Evolutionary conservation across 2,113 vertebrate genomes (phyloP).

Genomic region (Sphyrna mokarran): DNA sequence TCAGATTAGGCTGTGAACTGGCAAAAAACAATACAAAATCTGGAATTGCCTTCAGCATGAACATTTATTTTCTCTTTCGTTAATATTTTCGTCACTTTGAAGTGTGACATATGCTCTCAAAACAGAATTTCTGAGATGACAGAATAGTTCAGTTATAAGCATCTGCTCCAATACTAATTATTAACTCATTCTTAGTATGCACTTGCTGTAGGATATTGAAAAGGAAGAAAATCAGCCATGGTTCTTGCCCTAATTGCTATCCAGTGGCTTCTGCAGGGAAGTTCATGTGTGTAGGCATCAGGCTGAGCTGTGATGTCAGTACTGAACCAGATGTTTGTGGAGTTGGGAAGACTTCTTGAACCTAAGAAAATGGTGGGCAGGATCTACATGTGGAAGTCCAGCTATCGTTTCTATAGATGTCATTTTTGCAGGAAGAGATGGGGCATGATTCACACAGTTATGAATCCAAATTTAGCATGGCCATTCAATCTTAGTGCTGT

Average conservation of each 20-base stretch:
- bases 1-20: neutral
- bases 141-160: neutral
- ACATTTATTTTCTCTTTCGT: neutral
- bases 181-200: neutral
- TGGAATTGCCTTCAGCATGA: neutral
- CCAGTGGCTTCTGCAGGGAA: neutral
- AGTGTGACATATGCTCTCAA: neutral
- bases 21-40: neutral
- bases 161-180: neutral
- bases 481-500: neutral
- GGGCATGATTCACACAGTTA: neutral
- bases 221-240: neutral
- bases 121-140: neutral
- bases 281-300: neutral
- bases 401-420: too few species aligned
- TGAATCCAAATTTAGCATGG: neutral
- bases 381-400: neutral
- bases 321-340: neutral
- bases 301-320: neutral
- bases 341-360: neutral
- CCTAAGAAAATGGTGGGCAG: neutral
- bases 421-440: neutral
- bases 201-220: neutral
- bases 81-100: neutral
- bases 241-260: neutral